Base-by-base conservation (phyloP, 2,888 invertebrate genomes). In the Trichopoda pennipes region DNA sequence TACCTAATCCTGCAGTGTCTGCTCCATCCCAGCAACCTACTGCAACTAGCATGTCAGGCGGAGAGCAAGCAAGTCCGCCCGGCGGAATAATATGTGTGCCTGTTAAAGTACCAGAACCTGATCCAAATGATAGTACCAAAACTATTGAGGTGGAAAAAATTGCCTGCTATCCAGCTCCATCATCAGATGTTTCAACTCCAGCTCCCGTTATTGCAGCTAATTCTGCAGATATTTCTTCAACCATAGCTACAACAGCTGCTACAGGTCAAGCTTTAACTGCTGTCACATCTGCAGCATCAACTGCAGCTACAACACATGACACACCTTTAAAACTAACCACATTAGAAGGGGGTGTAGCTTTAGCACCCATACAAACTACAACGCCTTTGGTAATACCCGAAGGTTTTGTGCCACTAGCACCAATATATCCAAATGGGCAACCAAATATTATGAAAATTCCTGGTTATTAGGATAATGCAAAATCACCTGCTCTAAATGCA, bases 111-210 rank as follows among this genome's bases (percentile, higher is more conserved):
- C 88, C 89, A 16, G 88, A 89, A 32, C 89, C 90, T 9, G 90
- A 90, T 87, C 90, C 90, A 0, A 86, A 85, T 23, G 90, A 90
- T 82, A 77, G 88, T 68, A 88, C 87, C 12, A 91, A 90, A 81
- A 88, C 90, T 0, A 90, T 88, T 49, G 88, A 89, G 77, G 88
- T 90, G 3, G 88, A 91, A 55, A 87, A 90, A 81, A 84, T 90
- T 49, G 90, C 88, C 19, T 90, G 90, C 84, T 90, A 90, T 84
- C 88, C 89, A 32, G 89, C 89, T 8, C 89, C 90, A 17, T 87
- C 88, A 3, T 85, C 88, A 75, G 88, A 89, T 72, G 49, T 80
- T 49, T 38, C 82, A 8, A 73, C 78, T 0, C 16, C 64, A 10
- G 44, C 58, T n/a, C 69, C 70, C 10, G 7, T 44, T 12, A 44